Evolutionary conservation across 2,888 invertebrate species (phyloP).

Genomic region (Synergus laeviventris): DNA sequence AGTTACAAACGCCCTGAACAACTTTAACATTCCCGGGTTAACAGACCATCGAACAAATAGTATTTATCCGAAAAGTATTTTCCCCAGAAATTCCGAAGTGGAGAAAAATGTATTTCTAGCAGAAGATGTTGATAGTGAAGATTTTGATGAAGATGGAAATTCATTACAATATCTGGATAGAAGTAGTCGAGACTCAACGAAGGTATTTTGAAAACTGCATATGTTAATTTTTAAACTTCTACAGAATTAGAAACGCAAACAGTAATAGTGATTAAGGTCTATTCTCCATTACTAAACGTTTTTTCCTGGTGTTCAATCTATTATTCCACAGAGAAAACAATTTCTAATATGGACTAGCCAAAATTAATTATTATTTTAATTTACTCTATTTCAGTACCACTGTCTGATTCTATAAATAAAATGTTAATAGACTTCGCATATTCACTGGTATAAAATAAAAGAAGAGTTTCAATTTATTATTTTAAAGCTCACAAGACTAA

Average conservation of each 20-base stretch:
- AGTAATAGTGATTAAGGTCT: too few species aligned
- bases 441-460: background rate
- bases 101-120: background rate
- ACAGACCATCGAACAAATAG: background rate
- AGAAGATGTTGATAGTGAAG: background rate
- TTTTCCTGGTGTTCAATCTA: background rate
- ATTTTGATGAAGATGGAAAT: constrained; percentile 10
- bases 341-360: too few species aligned
- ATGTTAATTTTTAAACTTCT: background rate
- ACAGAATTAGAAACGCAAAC: background rate
- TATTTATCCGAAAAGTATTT: background rate
- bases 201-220: background rate
- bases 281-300: background rate
- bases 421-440: background rate
- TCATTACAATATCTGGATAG: background rate
- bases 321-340: too few species aligned
- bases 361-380: too few species aligned
- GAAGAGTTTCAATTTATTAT: constrained; percentile 11
- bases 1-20: background rate
- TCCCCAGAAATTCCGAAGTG: background rate
- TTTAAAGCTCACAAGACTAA: background rate
- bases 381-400: too few species aligned
- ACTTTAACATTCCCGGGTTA: background rate
- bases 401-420: background rate
- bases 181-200: constrained; percentile 6